A percentile compares a stretch with the other conserved stretches of the same genome.
Evolutionary conservation across 2,888 invertebrate genomes (phyloP).

Genomic region (Osedax frankpressi): DNA sequence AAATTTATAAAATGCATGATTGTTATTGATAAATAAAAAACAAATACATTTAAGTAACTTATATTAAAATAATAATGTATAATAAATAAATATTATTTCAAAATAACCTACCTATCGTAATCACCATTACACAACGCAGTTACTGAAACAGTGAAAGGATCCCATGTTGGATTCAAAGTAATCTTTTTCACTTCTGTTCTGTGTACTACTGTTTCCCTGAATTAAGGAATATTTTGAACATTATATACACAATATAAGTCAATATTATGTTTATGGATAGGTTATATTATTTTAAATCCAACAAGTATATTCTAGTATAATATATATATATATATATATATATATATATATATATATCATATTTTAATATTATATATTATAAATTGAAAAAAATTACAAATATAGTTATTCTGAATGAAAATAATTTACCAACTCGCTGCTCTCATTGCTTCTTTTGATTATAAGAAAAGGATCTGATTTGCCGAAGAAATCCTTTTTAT

Average conservation of each 20-base stretch:
- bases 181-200: slow-evolving; percentile 51
- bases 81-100: no score
- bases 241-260: not conserved
- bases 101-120: slow-evolving; percentile 47
- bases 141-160: slow-evolving; percentile 47
- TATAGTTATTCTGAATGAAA: no score
- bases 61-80: no score
- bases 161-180: slow-evolving; percentile 52
- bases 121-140: slow-evolving; percentile 51
- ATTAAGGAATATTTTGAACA: not conserved
- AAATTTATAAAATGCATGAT: no score
- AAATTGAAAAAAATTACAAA: no score
- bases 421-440: slow-evolving; percentile 35
- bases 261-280: not conserved
- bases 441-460: slow-evolving; percentile 48
- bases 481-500: slow-evolving; percentile 50
- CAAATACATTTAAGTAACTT: no score
- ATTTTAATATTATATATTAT: no score
- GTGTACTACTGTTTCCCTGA: slow-evolving; percentile 49
- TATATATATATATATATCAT: no score
- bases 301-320: not conserved
- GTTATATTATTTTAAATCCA: not conserved
- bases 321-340: not conserved
- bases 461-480: slow-evolving; percentile 50
- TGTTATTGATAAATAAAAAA: no score